Base-by-base conservation (phyloP, 2,888 invertebrate genomes). In the Koerneria pararmatus region DNA sequence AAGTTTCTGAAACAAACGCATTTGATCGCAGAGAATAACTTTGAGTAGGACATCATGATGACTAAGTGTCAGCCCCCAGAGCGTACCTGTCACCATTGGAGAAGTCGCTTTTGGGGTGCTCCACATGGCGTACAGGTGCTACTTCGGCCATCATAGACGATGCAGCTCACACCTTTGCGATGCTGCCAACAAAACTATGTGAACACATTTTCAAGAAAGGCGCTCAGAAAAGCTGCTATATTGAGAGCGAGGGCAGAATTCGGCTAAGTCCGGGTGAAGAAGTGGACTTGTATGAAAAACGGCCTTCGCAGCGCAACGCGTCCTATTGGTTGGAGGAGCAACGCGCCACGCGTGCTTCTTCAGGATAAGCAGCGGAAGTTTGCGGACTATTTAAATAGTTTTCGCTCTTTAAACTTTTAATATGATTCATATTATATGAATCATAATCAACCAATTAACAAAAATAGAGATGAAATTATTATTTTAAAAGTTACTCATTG, bases 141-240 rank as follows among this genome's bases (percentile, higher is more conserved):
- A 71, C 65, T 32, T 69, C 69, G 22, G 71, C 62, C 71, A 71
- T 71, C 32, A 34, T 59, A 32, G 48, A 37, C 22, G 24, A n/a
- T n/a, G 8, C 11, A 53, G 24, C 11, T n/a, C 15, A n/a, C 22
- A n/a, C 8, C 8, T n/a, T 53, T 6, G 22, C 15, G 8, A 24
- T 53, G 22, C 53, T 15, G 22, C 15, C 11, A 24, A 24, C 27
- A 57, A 32, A 57, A 57, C n/a, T 41, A 29, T 8, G 8, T 8
- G 32, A 57, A 57, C 11, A 57, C 15, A 57, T 27, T 31, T 11
- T 8, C 11, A 29, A 6, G 8, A 57, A 29, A 32, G 57, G 31
- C 27, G 8, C 27, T 24, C 6, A 5, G 57, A 15, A 57, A 6
- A 57, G 5, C 29, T 15, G 57, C 24, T 31, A 6, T 57, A 15